phyloP scores from a whole-genome alignment of 2,888 invertebrate species.

The Sinotaia quadrata region DNA sequence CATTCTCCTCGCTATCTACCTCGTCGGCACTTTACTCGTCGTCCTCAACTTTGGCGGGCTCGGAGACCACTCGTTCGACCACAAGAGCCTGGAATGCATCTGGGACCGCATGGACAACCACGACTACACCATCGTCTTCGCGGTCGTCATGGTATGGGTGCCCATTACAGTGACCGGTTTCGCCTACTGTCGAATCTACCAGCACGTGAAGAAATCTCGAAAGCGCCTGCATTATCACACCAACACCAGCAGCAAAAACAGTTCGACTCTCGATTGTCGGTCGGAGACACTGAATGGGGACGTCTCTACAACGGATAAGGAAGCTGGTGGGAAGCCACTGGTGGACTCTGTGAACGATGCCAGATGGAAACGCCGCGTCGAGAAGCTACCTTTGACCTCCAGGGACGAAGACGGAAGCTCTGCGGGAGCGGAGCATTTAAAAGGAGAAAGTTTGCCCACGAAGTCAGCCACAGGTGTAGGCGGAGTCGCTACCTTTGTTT shows the following conservation, averaged over 20 bases:
- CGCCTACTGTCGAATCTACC: constrained; percentile 39
- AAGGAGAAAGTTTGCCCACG: too few species aligned
- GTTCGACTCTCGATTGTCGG: background rate
- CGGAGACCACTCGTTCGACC: constrained; percentile 49
- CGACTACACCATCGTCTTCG: constrained; percentile 46
- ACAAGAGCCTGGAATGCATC: constrained; percentile 48
- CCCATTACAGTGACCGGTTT: constrained; percentile 39
- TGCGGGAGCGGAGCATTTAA: too few species aligned
- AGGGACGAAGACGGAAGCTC: too few species aligned
- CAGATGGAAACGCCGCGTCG: background rate
- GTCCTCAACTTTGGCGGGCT: constrained; percentile 45
- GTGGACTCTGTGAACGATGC: background rate
- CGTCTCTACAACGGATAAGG: background rate
- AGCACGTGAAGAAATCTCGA: constrained; percentile 32
- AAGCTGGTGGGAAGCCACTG: background rate
- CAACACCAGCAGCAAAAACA: background rate
- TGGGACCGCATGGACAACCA: constrained; percentile 50
- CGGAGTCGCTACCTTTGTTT: background rate
- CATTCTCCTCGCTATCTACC: constrained; percentile 38
- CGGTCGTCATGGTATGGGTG: constrained; percentile 36
- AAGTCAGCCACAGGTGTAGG: too few species aligned
- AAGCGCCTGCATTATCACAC: constrained; percentile 18
- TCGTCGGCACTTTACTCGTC: constrained; percentile 43
- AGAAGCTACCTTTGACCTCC: too few species aligned
- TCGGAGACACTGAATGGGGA: background rate